phyloP scores from a whole-genome alignment of 2,113 vertebrate genomes.

The Gallinago undulata region DNA sequence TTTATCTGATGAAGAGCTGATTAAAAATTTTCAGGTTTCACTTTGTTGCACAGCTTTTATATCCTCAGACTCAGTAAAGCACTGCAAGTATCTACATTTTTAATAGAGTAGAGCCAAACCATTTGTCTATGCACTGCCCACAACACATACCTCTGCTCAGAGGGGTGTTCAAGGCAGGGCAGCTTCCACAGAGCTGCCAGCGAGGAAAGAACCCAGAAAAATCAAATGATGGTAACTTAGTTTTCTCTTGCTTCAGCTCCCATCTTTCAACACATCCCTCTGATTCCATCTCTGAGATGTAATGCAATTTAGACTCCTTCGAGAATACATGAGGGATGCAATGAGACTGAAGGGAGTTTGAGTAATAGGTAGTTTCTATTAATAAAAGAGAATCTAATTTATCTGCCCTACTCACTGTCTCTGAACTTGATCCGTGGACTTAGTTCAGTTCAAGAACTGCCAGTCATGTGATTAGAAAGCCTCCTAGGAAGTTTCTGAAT shows the following conservation, averaged over 20 bases:
- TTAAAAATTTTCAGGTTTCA: neutral
- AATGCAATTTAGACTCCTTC: neutral
- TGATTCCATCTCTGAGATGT: neutral
- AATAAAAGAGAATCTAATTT: conserved; percentile 37
- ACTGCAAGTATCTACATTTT: neutral
- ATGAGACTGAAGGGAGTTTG: neutral
- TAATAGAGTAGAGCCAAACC: neutral
- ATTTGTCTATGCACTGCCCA: neutral
- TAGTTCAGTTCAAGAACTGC: neutral
- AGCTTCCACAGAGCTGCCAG: neutral
- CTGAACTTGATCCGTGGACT: neutral
- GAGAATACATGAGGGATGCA: neutral
- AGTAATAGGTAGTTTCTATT: conserved; percentile 40
- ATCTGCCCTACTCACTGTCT: neutral
- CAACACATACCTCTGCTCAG: accelerated
- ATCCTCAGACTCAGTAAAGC: neutral
- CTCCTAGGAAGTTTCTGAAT: neutral
- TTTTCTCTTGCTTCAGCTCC: neutral
- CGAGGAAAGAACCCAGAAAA: neutral
- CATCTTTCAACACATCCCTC: neutral
- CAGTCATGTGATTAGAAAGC: neutral
- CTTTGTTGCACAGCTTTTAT: neutral
- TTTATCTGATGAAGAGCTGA: neutral
- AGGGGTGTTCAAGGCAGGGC: neutral
- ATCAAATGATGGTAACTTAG: neutral